phyloP scores from a whole-genome alignment of 2,113 vertebrate species.

The Scomber scombrus region DNA sequence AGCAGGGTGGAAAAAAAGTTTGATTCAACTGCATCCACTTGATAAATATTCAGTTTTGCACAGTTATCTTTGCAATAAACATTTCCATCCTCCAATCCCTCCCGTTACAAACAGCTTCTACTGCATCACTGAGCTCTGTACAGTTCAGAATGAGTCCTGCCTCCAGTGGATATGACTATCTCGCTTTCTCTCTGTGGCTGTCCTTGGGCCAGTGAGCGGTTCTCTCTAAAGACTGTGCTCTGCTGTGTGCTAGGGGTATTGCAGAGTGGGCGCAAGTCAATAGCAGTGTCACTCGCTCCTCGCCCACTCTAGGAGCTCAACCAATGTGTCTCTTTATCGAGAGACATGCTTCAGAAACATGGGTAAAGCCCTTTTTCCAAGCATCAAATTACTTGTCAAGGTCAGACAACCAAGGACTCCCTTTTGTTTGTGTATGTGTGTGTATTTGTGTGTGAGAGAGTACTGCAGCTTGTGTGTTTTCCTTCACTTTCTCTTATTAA shows the following conservation, averaged over 20 bases:
- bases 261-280: constrained; percentile 68
- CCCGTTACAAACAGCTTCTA: constrained; percentile 11
- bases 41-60: constrained; percentile 26
- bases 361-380: constrained; percentile 83
- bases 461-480: neutral
- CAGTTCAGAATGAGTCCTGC: constrained; percentile 15
- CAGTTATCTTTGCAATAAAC: constrained; percentile 29
- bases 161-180: constrained; percentile 29
- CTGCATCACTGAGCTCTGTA: constrained; percentile 4
- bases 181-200: constrained; percentile 20
- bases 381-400: constrained; percentile 85
- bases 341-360: constrained; percentile 60
- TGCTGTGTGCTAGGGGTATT: constrained; percentile 34
- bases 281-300: constrained; percentile 31
- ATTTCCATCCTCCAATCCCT: constrained; percentile 6
- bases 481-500: constrained; percentile 41
- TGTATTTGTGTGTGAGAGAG: constrained; percentile 15
- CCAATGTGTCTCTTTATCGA: constrained; percentile 63
- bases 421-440: constrained; percentile 19
- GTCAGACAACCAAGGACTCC: constrained; percentile 72
- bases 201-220: constrained; percentile 58
- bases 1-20: neutral
- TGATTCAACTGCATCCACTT: constrained; percentile 14
- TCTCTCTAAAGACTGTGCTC: constrained; percentile 49
- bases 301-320: constrained; percentile 33